Evolutionary conservation across 2,113 vertebrate species (phyloP), one percentile per base, ranked within the genome.

Genomic region (Notothenia coriiceps): DNA sequence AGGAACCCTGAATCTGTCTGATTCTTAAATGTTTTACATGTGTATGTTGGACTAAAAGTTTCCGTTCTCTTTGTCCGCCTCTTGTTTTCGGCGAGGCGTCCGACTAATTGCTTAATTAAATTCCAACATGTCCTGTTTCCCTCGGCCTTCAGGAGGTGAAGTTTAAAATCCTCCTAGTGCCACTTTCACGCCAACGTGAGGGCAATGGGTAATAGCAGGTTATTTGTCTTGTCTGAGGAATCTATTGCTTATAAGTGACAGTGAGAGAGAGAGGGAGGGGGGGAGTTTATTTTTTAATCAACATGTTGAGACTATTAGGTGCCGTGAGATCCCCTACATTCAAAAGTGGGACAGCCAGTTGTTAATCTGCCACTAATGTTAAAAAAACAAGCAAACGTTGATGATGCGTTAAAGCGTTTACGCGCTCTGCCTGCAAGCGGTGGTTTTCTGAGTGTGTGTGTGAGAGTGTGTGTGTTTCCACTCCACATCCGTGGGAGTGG

Each of bases 81-180:
- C 77, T 86, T 87, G 67, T 94, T 91, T 85, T 82, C 72, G 62
- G 65, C 70, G 71, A 47, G 75, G 67, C 70, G 52, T 91, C 86
- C 61, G 40, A 83, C 77, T 91, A 90, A 91, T 92, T 92, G 91
- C 81, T 92, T 94, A 80, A 92, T 94, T 91, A 87, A 90, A 92
- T 84, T 79, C 70, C 73, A 49, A 46, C 73, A 40, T 79, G 77
- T 83, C 66, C 74, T 70, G 75, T 73, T 69, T 64, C 77, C 61
- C 67, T 77, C 17, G 6, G 83, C 90, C 74, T 82, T 88, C 51
- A 0, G 77, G 69, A 86, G 90, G 77, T 74, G 89, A 89, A 88
- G 92, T 93, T 92, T 93, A 80, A 94, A 92, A 93, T 83, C 88
- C 89, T 88, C 59, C 92, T 84, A 72, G 83, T 60, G 89, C 82